These are phyloP conservation scores for Masnerella sp. DNA, from an alignment of 2,888 invertebrate species.

Conservation along the genomic window DNA sequence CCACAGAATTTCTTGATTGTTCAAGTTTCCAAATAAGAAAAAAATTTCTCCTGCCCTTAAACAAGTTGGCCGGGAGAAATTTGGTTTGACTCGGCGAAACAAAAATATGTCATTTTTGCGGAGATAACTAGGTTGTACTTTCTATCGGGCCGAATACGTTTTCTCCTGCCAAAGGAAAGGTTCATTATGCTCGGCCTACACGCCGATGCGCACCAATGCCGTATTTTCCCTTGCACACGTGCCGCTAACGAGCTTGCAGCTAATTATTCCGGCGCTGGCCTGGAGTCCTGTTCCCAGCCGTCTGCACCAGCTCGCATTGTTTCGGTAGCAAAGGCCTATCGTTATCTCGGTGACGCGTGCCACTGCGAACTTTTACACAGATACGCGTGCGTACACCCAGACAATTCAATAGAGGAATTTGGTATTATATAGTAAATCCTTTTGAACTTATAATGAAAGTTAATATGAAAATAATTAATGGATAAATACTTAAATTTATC, in stretches of 20 bases:
- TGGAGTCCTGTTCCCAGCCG: constrained; percentile 21
- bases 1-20: too few species aligned
- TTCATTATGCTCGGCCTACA: constrained; percentile 41
- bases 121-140: constrained; percentile 39
- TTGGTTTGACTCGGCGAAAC: constrained; percentile 22
- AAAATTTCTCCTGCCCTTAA: constrained; percentile 11
- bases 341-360: constrained; percentile 35
- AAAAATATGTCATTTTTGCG: constrained; percentile 40
- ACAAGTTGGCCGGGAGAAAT: constrained; percentile 12
- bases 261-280: constrained; percentile 49
- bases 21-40: constrained; percentile 5
- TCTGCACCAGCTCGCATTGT: constrained; percentile 37
- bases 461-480: too few species aligned
- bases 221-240: constrained; percentile 36
- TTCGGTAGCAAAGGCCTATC: constrained; percentile 9
- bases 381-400: not conserved
- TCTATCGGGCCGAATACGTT: constrained; percentile 40
- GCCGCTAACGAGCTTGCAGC: constrained; percentile 46
- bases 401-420: too few species aligned
- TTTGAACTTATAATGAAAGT: too few species aligned
- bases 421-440: too few species aligned
- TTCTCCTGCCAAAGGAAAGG: constrained; percentile 38
- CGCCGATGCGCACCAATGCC: constrained; percentile 39
- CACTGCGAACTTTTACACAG: constrained; percentile 16
- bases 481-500: too few species aligned